These are phyloP conservation scores for Leptodactylus fuscus DNA, from an alignment of 2,113 vertebrate species.

Conservation along the genomic window DNA sequence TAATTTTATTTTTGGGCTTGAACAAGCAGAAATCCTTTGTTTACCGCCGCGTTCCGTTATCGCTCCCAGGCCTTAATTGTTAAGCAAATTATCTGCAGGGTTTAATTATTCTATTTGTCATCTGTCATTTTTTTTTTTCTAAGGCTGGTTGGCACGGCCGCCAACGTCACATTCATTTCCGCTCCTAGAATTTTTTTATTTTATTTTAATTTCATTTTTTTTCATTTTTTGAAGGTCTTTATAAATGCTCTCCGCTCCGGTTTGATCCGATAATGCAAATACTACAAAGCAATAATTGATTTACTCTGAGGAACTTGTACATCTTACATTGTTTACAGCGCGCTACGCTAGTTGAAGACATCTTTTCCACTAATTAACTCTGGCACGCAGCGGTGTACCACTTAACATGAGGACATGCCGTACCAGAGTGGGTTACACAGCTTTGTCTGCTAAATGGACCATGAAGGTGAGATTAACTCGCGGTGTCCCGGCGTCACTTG, in stretches of 20 bases:
- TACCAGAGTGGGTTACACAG: constrained; percentile 1
- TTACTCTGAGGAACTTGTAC: constrained; percentile 48
- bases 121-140: constrained; percentile 13
- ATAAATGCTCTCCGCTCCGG: not conserved
- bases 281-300: constrained; percentile 47
- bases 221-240: not conserved
- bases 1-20: not conserved
- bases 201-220: too few relatives aligned
- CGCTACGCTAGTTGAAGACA: constrained; percentile 44
- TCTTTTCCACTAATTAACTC: constrained; percentile 58
- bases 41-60: constrained; percentile 5
- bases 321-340: constrained; percentile 50
- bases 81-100: constrained; percentile 28
- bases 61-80: constrained; percentile 6
- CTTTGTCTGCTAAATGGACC: constrained; percentile 38
- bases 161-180: not conserved
- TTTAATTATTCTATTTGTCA: constrained; percentile 50
- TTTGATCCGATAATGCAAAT: constrained; percentile 44
- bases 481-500: not conserved
- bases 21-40: not conserved
- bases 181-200: not conserved
- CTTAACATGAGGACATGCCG: constrained; percentile 42
- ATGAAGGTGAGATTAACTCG: constrained; percentile 44
- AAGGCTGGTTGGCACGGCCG: not conserved
- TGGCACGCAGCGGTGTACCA: constrained; percentile 43